A percentile compares a stretch with the other conserved stretches of the same genome.
Evolutionary conservation across 2,888 invertebrate genomes (phyloP).

Genomic region (Amphimallon solstitiale): DNA sequence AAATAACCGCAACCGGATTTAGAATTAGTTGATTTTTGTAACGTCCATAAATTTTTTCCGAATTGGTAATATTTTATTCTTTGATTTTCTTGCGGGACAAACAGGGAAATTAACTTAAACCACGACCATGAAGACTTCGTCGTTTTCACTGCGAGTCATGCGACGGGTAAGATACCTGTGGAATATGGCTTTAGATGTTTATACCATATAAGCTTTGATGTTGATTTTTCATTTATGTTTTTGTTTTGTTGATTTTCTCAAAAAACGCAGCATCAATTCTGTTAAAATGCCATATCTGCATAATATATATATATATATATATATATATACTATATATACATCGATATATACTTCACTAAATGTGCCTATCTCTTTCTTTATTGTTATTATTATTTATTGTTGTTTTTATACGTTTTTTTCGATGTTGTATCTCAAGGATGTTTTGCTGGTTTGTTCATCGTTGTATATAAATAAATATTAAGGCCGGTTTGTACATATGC

Average conservation of each 20-base stretch:
- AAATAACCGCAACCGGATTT: too few relatives aligned
- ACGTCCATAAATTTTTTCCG: too few relatives aligned
- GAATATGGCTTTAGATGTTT: conserved; percentile 36
- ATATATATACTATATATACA: too few relatives aligned
- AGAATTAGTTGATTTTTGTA: too few relatives aligned
- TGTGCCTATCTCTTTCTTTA: too few relatives aligned
- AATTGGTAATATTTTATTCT: too few relatives aligned
- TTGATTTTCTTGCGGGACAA: not conserved
- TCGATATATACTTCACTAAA: too few relatives aligned
- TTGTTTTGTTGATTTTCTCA: not conserved
- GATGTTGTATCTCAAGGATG: not conserved
- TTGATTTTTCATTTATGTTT: conserved; percentile 1
- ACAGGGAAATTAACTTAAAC: not conserved
- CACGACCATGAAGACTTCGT: conserved; percentile 76
- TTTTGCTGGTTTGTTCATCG: conserved; percentile 1
- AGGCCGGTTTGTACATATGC: too few relatives aligned
- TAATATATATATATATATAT: too few relatives aligned
- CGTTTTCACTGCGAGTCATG: conserved; percentile 81
- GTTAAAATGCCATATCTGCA: too few relatives aligned
- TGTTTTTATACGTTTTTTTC: not conserved
- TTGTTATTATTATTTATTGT: too few relatives aligned
- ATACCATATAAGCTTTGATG: not conserved
- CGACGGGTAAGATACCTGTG: conserved; percentile 72
- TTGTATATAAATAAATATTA: not conserved
- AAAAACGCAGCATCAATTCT: too few relatives aligned